Base-by-base conservation (phyloP, 1,140 invertebrate genomes). In the Meteorus sp. region DNA sequence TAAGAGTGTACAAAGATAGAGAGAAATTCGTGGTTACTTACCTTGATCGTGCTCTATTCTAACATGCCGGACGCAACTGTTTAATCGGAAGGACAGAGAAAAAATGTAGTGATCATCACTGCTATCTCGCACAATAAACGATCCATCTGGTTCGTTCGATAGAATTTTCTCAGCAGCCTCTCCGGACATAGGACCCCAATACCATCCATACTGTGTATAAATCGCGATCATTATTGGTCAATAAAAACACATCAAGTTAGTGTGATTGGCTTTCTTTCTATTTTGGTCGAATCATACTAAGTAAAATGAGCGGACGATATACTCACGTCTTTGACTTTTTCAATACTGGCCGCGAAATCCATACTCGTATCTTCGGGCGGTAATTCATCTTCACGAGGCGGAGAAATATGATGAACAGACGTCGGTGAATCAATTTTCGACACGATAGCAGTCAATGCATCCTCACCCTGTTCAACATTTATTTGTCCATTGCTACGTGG, bases 91-190 rank as follows among this genome's bases (percentile, higher is more conserved):
- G 31, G 94, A 97, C 44, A 99, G 81, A 54, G 94, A 97, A 77
- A 98, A 97, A 69, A 99, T 97, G 79, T 98, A 98, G 80, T 95
- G 92, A 79, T 97, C 92, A 78, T 98, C 95, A 63, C 94, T 97
- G 70, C 93, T 96, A 76, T 98, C 96, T 60, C 95, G 85, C n/a
- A 98, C 94, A 55, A 98, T 94, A 72, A 98, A 98, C 8, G 91
- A 93, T 7, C 91, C 96, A 77, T 98, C 95, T 1, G 94, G 94
- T 81, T 98, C 95, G 71, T 93, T 94, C 3, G 89, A 90, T 13
- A 99, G 81, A 62, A 97, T 90, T 77, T 93, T 93, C 76, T 98
- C 95, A 0, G 95, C 95, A 56, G 91, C 89, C 78, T 96, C 93
- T 45, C 94, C 92, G 54, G 92, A 94, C 69, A 98, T 86, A 39